These are phyloP conservation scores for Colletes collaris DNA, from an alignment of 2,888 invertebrate genomes.

Conservation along the genomic window DNA sequence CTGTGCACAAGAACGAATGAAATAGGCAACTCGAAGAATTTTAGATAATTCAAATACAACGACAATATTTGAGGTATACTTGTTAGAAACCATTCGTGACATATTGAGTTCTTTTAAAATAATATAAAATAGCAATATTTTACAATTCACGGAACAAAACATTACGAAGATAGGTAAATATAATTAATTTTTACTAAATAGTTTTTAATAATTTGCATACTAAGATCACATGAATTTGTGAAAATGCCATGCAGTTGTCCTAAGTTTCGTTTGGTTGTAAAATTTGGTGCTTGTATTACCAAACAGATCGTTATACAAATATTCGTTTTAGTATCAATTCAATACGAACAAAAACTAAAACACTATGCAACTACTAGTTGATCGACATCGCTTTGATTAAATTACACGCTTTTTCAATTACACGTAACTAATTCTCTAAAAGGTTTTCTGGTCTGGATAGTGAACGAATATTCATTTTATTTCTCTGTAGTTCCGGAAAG, in stretches of 20 bases:
- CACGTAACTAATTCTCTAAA: too few species aligned
- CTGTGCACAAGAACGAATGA: constrained; percentile 38
- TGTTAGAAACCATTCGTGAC: constrained; percentile 35
- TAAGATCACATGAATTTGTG: constrained; percentile 28
- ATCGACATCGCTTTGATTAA: too few species aligned
- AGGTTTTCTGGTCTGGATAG: too few species aligned
- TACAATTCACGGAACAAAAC: constrained; percentile 17
- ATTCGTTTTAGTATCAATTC: constrained; percentile 2
- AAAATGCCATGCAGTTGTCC: constrained; percentile 41
- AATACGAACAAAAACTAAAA: neutral
- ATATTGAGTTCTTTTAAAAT: constrained; percentile 25
- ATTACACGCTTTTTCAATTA: neutral
- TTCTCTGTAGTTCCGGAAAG: too few species aligned
- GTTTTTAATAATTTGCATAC: constrained; percentile 24
- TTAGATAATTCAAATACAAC: constrained; percentile 54
- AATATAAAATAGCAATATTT: constrained; percentile 16
- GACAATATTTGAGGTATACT: constrained; percentile 60
- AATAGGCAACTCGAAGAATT: constrained; percentile 29
- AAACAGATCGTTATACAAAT: neutral
- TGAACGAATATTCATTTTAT: too few species aligned
- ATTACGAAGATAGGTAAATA: constrained; percentile 22
- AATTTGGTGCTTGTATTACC: neutral
- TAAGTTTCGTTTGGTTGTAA: neutral
- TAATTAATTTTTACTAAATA: constrained; percentile 25
- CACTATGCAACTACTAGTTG: too few species aligned